Percentiles rank a stretch among this genome's conserved stretches.
These are phyloP conservation scores for Lithophane socia DNA, from an alignment of 2,888 invertebrate genomes.

Conservation along the genomic window DNA sequence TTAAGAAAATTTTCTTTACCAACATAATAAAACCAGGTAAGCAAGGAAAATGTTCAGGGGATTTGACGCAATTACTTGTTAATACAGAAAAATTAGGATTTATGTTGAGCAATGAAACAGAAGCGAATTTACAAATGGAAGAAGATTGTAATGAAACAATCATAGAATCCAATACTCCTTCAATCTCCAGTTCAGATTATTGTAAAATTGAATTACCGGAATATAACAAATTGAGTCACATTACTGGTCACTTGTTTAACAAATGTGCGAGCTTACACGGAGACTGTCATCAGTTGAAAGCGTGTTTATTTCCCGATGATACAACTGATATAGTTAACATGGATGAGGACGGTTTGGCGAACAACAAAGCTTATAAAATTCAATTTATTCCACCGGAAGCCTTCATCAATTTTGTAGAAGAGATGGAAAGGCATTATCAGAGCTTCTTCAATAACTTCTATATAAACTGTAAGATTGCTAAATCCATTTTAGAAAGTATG, in stretches of 20 bases:
- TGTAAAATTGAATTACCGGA: slow-evolving; percentile 48
- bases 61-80: slow-evolving; percentile 51
- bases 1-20: slow-evolving; percentile 53
- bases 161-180: slow-evolving; percentile 29
- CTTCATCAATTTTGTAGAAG: slow-evolving; percentile 40
- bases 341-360: neutral
- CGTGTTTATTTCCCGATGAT: slow-evolving; percentile 12
- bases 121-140: slow-evolving; percentile 29
- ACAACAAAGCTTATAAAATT: neutral
- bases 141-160: slow-evolving; percentile 35
- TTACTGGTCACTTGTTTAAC: slow-evolving; percentile 39
- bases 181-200: slow-evolving; percentile 49
- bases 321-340: slow-evolving; percentile 15
- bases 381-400: neutral
- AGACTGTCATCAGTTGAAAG: slow-evolving; percentile 37
- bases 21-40: slow-evolving; percentile 54
- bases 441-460: slow-evolving; percentile 40
- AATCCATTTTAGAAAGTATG: slow-evolving; percentile 53
- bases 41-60: slow-evolving; percentile 35
- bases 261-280: slow-evolving; percentile 39
- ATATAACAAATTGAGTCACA: slow-evolving; percentile 32
- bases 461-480: slow-evolving; percentile 31
- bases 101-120: slow-evolving; percentile 39
- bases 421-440: slow-evolving; percentile 49
- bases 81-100: slow-evolving; percentile 48